Evolutionary conservation across 2,113 vertebrate genomes (phyloP).

Genomic region (Scatophagus argus): DNA sequence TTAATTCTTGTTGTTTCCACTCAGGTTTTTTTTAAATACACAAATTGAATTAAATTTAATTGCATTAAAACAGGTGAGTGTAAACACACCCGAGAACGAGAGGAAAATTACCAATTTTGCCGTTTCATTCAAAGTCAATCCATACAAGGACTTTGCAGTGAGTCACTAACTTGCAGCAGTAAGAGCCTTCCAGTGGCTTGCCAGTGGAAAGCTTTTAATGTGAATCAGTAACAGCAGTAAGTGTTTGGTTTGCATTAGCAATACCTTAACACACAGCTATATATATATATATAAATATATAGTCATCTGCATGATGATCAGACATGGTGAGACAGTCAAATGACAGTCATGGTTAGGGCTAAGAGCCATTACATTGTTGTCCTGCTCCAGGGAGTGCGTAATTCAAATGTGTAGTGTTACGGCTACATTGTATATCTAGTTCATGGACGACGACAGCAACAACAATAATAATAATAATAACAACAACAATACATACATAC

Average conservation of each 20-base stretch:
- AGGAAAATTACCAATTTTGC: too few relatives aligned
- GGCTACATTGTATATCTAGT: neutral
- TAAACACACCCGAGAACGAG: too few relatives aligned
- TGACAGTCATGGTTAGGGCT: neutral
- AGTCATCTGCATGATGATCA: neutral
- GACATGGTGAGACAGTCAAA: neutral
- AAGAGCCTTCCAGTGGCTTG: neutral
- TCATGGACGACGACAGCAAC: too few relatives aligned
- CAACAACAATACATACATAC: too few relatives aligned
- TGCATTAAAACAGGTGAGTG: too few relatives aligned
- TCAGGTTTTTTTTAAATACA: too few relatives aligned
- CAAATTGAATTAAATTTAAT: too few relatives aligned
- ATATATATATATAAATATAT: too few relatives aligned
- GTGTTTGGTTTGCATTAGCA: neutral
- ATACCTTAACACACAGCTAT: neutral
- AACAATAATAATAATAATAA: too few relatives aligned
- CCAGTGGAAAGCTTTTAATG: constrained; percentile 7
- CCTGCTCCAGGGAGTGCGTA: neutral
- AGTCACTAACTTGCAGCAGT: neutral
- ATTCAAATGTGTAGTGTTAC: neutral
- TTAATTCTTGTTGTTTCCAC: too few relatives aligned
- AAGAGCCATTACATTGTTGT: neutral
- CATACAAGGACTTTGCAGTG: neutral
- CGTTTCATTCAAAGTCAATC: too few relatives aligned
- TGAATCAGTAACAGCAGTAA: constrained; percentile 15